Base-by-base conservation (phyloP, 2,888 invertebrate species). In the Temnothorax ravouxi region DNA sequence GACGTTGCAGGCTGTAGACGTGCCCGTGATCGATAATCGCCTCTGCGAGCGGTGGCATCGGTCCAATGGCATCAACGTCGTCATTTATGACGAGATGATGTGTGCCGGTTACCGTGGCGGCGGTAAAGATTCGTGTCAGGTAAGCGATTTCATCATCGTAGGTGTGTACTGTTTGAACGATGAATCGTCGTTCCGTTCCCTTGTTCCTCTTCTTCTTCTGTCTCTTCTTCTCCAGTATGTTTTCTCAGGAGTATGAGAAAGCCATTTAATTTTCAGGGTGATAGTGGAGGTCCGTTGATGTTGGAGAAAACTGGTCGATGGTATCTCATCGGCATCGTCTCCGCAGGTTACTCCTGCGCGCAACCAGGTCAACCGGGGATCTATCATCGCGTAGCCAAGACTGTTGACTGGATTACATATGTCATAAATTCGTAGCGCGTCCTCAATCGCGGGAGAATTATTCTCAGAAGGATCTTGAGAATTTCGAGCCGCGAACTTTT, bases 1-100 rank as follows among this genome's bases (percentile, higher is more conserved):
- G 93, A 98, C 98, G 0, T 95, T 99, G 77, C 98, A 99, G 95
- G 98, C 98, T 0, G 98, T 98, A 13, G 98, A 98, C 92, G 98
- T 99, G 87, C 99, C 98, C 0, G 98, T 99, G n/a, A 96, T 99
- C 84, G 98, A 98, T 94, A 98, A 98, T 94, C 96, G 98, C 84
- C 95, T 97, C 86, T 97, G 97, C 93, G 97, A 97, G 93, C 93
- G 96, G 81, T 97, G 97, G 97, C 97, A 97, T 92, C 95, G 96
- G 85, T 96, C 96, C 25, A 97, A 97, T 90, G 98, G 98, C 76
- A 98, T 98, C 91, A 97, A 97, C 93, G 98, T 98, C 59, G 97
- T 98, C 21, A 99, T 99, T 92, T 98, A 98, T 95, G 98, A 98
- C 62, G 99, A 99, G 95, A 99, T 99, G 99, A 97, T 99, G 95